These are phyloP conservation scores for Nasonovia ribisnigri DNA, from an alignment of 2,888 invertebrate species.

Conservation along the genomic window DNA sequence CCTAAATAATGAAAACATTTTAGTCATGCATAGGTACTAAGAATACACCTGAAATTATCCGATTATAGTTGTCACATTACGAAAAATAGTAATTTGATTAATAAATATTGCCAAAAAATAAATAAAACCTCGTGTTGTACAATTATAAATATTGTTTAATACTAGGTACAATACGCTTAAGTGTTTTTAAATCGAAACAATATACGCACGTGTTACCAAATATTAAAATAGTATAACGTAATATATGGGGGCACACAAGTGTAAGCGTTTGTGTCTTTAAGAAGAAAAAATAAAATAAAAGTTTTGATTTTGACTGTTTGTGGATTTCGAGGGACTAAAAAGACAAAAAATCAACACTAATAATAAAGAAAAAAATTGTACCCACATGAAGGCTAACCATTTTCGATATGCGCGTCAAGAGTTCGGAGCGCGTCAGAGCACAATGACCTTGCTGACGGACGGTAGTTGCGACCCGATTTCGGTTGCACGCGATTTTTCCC, in stretches of 20 bases:
- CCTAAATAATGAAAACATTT: neutral
- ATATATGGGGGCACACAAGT: neutral
- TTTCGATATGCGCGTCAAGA: constrained; percentile 61
- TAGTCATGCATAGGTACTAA: neutral
- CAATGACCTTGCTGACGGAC: constrained; percentile 53
- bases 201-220: neutral
- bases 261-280: neutral
- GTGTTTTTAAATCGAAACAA: neutral
- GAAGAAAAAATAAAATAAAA: neutral
- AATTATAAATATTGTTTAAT: neutral
- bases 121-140: neutral
- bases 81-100: neutral
- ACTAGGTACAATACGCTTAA: neutral
- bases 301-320: neutral
- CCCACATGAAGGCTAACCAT: constrained; percentile 50
- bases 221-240: neutral
- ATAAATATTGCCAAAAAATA: neutral
- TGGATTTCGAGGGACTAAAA: neutral
- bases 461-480: constrained; percentile 51
- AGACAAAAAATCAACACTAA: neutral
- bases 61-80: neutral
- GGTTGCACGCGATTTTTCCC: constrained; percentile 63
- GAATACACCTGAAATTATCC: neutral
- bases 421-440: constrained; percentile 53
- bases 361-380: neutral